phyloP scores from a whole-genome alignment of 2,113 vertebrate genomes.

The Myrmophylax atrothorax region DNA sequence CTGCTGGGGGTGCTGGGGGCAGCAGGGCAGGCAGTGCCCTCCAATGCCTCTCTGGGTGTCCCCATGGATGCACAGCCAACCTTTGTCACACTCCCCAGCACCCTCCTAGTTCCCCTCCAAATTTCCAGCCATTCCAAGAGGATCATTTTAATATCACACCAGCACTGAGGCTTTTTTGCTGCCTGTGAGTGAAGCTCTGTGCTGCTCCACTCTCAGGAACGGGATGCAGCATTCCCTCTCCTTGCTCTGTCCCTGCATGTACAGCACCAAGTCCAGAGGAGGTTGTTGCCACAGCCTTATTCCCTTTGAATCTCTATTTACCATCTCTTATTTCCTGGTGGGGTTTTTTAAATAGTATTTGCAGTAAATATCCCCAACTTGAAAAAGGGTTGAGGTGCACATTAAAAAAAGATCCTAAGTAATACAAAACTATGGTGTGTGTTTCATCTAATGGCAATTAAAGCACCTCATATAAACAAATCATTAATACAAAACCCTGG shows the following conservation, averaged over 20 bases:
- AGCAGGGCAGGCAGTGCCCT: background rate
- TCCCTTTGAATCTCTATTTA: conserved; percentile 3
- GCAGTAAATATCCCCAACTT: background rate
- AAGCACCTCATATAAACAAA: background rate
- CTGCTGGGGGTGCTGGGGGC: background rate
- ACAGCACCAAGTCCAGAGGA: background rate
- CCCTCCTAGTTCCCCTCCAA: rapidly evolving
- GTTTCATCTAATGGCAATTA: conserved; percentile 23
- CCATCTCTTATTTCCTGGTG: background rate
- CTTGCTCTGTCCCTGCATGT: background rate
- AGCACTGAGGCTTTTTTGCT: background rate
- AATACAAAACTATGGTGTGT: background rate
- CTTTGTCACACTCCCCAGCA: background rate
- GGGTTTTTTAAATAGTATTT: background rate
- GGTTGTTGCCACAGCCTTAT: rapidly evolving
- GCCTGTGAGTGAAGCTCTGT: background rate
- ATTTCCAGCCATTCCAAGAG: background rate
- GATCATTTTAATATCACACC: rapidly evolving
- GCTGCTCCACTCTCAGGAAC: background rate
- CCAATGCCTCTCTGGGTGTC: background rate
- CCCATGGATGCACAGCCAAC: background rate
- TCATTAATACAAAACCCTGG: background rate
- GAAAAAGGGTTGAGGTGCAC: background rate
- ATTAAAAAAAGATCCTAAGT: background rate
- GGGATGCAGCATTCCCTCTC: background rate